Base-by-base conservation (phyloP, 2,797 vertebrate species). In the Holocentrus rufus region DNA sequence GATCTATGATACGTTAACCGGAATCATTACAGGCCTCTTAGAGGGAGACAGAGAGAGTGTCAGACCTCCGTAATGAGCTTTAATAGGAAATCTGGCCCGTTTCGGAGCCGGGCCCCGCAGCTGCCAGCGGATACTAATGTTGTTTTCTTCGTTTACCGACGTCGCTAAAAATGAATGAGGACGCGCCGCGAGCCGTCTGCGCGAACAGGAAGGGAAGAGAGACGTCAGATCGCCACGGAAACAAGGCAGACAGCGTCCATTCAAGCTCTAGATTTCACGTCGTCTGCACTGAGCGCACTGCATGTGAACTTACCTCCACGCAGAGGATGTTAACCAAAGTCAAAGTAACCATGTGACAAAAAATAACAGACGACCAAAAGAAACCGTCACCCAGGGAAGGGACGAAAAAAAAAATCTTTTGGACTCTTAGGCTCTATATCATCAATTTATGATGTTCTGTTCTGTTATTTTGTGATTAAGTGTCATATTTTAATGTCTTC, bases 1-100 rank as follows among this genome's bases (percentile, higher is more conserved):
- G 55, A 73, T 58, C 42, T 66, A 57, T 31, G 5, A 34, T 42
- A 9, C 14, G 11, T 23, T 63, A 27, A 70, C n/a, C 27, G 57
- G 36, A 46, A 25, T 3, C 7, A 25, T 9, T n/a, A 22, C 34
- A 61, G 46, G 14, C 58, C 49, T 60, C 47, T 70, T 46, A 59
- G 34, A 22, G 34, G 39, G 57, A n/a, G 4, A 18, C 7, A 57
- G 18, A 34, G 1, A 18, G n/a, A 57, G 18, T 3, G 10, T 14
- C 4, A 59, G 31, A n/a, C 55, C 31, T 39, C 22, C 14, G 10
- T 20, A 59, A 59, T 59, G 11, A 59, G 31, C 34, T 9, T 59
- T 39, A 59, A 47, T 22, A 23, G n/a, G 60, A 27, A 27, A 8
- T 14, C 25, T 15, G 13, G 54, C 27, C 14, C 27, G 20, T 31